Evolutionary conservation across 1,140 invertebrate genomes (phyloP), one percentile per base, ranked within the genome.

Genomic region (Sminthurides bifidus): DNA sequence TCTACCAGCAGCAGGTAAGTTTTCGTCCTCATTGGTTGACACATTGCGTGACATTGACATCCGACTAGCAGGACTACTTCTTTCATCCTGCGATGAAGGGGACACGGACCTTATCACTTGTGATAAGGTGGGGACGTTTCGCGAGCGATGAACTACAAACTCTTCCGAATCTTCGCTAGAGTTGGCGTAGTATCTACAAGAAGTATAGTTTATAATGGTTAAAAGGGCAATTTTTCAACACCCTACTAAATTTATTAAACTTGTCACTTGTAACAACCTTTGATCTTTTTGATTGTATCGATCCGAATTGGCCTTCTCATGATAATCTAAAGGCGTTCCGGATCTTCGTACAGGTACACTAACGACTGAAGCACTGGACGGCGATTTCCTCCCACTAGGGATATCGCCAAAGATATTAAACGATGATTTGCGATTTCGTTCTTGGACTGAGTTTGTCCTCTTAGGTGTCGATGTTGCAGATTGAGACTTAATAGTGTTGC

Each of bases 71-170:
- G 64, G 59, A 50, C 63, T 63, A 57, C 62, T 64, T 23, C 62
- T n/a, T 33, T 64, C 62, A 52, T 64, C 62, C 27, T 64, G 62
- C 1, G 62, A 64, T 15, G 67, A 59, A 69, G 75, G 68, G 72
- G 75, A 66, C 67, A 70, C 65, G 23, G 52, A 59, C 67, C 56
- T 81, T 76, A 54, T 81, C 3, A 68, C 66, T 53, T 64, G 82
- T 65, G 79, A 80, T 46, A 90, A 71, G 29, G 87, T 90, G 40
- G 86, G 83, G 56, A 89, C 79, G 40, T 79, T 83, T 67, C 78
- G 77, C 41, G 81, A 80, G 63, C 82, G 76, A 72, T 89, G 86
- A 40, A 89, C 85, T 8, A 87, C 80, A 70, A 87, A 90, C 43
- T 80, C 80, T 46, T 84, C 82, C n/a, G 62, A 64, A 21, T 64